Evolutionary conservation across 1,140 invertebrate genomes (phyloP).

Genomic region (Drosophila nasuta): DNA sequence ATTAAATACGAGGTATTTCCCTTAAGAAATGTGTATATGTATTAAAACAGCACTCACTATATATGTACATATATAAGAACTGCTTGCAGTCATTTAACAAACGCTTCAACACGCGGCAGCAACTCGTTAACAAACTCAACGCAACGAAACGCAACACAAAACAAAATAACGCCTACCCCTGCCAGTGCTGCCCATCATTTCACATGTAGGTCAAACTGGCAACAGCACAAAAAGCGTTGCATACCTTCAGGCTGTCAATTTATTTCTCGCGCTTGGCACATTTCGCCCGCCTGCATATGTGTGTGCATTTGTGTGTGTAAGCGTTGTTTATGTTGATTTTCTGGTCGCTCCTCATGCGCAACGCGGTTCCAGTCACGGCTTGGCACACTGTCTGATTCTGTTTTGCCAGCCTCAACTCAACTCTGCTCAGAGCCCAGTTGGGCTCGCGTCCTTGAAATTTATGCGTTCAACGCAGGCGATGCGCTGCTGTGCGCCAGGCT

Average conservation of each 20-base stretch:
- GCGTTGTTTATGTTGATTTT: constrained; percentile 44
- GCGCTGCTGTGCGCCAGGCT: constrained; percentile 38
- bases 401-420: background rate
- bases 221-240: constrained; percentile 62
- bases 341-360: constrained; percentile 35
- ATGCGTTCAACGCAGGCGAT: constrained; percentile 77
- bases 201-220: constrained; percentile 70
- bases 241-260: constrained; percentile 76
- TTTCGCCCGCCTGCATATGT: constrained; percentile 43
- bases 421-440: background rate
- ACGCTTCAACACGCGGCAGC: constrained; percentile 15
- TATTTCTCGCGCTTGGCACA: constrained; percentile 75
- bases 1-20: no score
- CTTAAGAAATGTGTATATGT: background rate
- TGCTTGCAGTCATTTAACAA: background rate
- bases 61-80: background rate
- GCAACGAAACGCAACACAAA: background rate
- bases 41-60: background rate
- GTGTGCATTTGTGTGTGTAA: background rate
- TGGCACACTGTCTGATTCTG: constrained; percentile 33
- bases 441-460: constrained; percentile 75
- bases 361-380: constrained; percentile 45
- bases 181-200: constrained; percentile 9
- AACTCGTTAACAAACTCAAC: constrained; percentile 26
- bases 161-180: background rate